Conservation (phyloP, 2,797 vertebrate species). For the Setipinna tenuifilis region DNA sequence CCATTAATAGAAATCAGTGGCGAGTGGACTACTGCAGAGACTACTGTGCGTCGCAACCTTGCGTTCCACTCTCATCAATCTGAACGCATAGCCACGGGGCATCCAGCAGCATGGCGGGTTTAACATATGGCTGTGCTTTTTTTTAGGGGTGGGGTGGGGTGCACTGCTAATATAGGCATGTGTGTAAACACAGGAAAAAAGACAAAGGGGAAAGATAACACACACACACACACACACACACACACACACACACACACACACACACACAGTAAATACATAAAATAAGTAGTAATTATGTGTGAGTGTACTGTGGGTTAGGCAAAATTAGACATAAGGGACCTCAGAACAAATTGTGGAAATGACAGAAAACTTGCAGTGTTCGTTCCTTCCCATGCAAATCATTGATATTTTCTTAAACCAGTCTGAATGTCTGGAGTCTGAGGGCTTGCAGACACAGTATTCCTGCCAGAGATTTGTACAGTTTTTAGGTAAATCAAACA, state of each 20-base stretch:
- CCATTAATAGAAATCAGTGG: constrained; percentile 51
- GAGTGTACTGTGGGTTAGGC: no score
- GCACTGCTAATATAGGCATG: constrained; percentile 8
- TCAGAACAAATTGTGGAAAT: no score
- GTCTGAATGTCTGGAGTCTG: no score
- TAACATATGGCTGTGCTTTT: constrained; percentile 44
- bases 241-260: constrained; percentile 21
- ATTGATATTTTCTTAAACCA: no score
- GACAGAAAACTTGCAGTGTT: no score
- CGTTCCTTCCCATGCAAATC: no score
- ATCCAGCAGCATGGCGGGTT: constrained; percentile 37
- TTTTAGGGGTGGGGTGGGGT: constrained; percentile 21
- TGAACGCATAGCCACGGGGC: constrained; percentile 26
- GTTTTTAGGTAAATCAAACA: no score
- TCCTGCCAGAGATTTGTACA: no score
- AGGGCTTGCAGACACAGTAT: no score
- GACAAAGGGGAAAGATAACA: background rate
- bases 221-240: background rate
- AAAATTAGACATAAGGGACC: no score
- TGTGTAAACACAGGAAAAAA: background rate
- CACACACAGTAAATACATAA: no score
- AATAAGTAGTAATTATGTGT: no score
- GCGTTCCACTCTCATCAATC: constrained; percentile 45
- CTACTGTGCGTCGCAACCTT: constrained; percentile 47
- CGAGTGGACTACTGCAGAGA: constrained; percentile 45